Conservation (phyloP, 2,113 vertebrate genomes). For the Neopipo cinnamomea region DNA sequence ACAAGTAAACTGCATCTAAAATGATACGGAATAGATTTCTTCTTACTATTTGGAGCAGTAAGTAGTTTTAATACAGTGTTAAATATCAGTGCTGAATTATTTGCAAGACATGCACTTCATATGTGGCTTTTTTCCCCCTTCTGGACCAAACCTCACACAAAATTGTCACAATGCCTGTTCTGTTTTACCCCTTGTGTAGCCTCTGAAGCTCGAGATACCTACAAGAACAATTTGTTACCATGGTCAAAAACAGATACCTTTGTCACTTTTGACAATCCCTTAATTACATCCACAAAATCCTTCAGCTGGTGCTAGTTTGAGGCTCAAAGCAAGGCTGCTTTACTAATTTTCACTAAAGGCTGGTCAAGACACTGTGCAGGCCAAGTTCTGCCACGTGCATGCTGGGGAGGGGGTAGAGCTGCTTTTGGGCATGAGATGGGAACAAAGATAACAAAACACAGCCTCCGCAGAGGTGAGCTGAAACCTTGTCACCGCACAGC, state of each 20-base stretch:
- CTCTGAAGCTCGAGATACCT: not conserved
- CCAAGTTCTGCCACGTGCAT: accelerated
- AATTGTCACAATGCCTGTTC: not conserved
- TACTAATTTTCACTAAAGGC: not conserved
- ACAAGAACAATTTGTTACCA: not conserved
- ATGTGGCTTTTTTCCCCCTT: not conserved
- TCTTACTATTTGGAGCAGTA: not conserved
- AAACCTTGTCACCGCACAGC: not conserved
- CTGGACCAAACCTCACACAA: not conserved
- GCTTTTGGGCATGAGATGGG: not conserved
- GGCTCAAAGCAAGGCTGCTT: not conserved
- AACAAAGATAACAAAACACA: not conserved
- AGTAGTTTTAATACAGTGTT: not conserved
- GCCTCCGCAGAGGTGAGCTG: not conserved
- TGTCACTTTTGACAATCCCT: not conserved
- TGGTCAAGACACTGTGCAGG: not conserved
- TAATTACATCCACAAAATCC: not conserved
- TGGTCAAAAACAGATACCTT: not conserved
- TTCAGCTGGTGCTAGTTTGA: not conserved
- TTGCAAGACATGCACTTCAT: not conserved
- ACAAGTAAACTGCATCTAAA: not conserved
- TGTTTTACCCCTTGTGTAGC: not conserved
- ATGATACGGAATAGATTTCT: not conserved
- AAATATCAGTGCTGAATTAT: not conserved
- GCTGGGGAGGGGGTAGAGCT: not conserved